Percentiles rank a stretch among this genome's conserved stretches.
phyloP scores from a whole-genome alignment of 2,113 vertebrate genomes.

The Theropithecus gelada region DNA sequence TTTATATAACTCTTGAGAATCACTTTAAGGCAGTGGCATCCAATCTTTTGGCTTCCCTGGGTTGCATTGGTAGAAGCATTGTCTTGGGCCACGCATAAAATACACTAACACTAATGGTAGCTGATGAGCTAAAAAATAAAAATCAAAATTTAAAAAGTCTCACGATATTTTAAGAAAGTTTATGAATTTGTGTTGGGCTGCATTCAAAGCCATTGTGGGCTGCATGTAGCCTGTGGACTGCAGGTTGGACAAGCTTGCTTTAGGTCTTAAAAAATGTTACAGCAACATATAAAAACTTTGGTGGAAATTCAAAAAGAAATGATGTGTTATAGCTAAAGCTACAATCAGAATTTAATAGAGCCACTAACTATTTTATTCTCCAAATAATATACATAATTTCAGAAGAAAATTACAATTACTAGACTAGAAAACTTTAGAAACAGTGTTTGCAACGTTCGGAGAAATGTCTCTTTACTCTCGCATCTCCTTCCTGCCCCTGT shows the following conservation, averaged over 20 bases:
- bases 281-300: background rate
- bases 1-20: background rate
- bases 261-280: constrained; percentile 17
- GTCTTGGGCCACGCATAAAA: no score
- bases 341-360: background rate
- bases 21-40: background rate
- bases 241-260: background rate
- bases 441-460: background rate
- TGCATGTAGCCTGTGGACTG: no score
- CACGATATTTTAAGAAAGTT: no score
- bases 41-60: no score
- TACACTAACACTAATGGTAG: no score
- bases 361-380: constrained; percentile 30
- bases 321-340: background rate
- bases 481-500: background rate
- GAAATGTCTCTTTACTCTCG: background rate
- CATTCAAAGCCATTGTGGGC: no score
- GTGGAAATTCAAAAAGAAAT: constrained; percentile 4
- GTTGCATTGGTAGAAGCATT: no score
- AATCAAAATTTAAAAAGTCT: no score
- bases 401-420: constrained; percentile 41
- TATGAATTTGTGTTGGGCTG: no score
- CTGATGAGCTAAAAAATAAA: no score
- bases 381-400: constrained; percentile 1
- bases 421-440: background rate